These are phyloP conservation scores for Drosophila birchii DNA, from an alignment of 2,888 invertebrate species.

Conservation along the genomic window DNA sequence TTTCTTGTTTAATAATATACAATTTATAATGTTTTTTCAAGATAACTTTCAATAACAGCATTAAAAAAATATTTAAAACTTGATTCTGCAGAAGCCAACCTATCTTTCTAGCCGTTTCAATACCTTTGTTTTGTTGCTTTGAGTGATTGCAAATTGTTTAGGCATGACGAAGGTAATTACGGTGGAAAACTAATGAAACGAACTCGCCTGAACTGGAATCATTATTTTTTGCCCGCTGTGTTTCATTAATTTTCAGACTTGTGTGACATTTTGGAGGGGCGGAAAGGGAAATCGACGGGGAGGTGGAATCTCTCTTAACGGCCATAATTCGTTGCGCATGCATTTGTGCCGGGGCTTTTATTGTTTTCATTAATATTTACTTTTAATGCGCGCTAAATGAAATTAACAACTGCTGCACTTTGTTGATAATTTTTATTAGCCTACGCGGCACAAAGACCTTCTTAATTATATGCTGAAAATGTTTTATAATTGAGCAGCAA, in stretches of 20 bases:
- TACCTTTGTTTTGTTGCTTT: background rate
- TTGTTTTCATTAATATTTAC: slow-evolving; percentile 31
- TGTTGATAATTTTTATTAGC: slow-evolving; percentile 60
- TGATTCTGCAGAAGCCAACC: background rate
- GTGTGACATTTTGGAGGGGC: slow-evolving; percentile 50
- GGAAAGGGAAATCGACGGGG: background rate
- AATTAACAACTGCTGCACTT: slow-evolving; percentile 64
- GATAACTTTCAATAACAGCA: background rate
- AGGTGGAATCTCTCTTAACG: slow-evolving; percentile 17
- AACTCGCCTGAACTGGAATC: slow-evolving; percentile 30
- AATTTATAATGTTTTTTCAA: background rate
- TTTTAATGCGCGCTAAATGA: slow-evolving; percentile 49
- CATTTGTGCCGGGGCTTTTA: slow-evolving; percentile 34
- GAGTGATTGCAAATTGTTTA: slow-evolving; percentile 27
- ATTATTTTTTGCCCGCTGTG: slow-evolving; percentile 22
- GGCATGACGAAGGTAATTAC: slow-evolving; percentile 57
- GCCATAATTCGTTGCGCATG: slow-evolving; percentile 54
- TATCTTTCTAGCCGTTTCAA: background rate
- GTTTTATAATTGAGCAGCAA: slow-evolving; percentile 59
- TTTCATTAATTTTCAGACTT: slow-evolving; percentile 51
- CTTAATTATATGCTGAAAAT: slow-evolving; percentile 56
- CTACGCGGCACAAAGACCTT: slow-evolving; percentile 52
- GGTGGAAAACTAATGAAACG: slow-evolving; percentile 42
- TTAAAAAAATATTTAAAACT: background rate
- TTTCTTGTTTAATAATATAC: background rate